Percentiles rank a stretch among this genome's conserved stretches.
Evolutionary conservation across 2,888 invertebrate genomes (phyloP).

Genomic region (Neria commutata): DNA sequence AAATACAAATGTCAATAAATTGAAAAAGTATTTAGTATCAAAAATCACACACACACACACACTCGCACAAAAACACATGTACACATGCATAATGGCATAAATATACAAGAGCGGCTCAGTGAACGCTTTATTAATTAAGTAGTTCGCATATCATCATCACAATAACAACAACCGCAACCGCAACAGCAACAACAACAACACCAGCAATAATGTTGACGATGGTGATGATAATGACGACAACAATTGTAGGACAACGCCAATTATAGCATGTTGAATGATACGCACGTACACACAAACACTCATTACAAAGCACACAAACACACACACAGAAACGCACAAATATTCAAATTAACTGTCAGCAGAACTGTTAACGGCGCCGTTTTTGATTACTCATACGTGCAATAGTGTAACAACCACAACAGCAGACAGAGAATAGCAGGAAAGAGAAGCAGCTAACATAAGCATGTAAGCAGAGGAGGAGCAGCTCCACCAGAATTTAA

Average conservation of each 20-base stretch:
- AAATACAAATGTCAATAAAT: constrained; percentile 12
- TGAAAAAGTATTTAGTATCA: constrained; percentile 16
- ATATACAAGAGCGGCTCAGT: constrained; percentile 24
- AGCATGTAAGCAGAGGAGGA: too few relatives aligned
- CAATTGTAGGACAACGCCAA: not conserved
- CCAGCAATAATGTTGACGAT: constrained; percentile 18
- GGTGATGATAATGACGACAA: not conserved
- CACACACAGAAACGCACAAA: constrained; percentile 27
- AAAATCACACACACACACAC: constrained; percentile 11
- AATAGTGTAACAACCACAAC: constrained; percentile 3
- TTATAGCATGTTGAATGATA: not conserved
- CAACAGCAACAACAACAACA: constrained; percentile 3
- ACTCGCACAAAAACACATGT: constrained; percentile 31
- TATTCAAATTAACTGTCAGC: constrained; percentile 46
- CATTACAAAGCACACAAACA: not conserved
- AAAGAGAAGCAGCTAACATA: not conserved
- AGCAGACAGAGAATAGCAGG: not conserved
- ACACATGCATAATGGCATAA: constrained; percentile 43
- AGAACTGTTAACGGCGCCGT: constrained; percentile 38
- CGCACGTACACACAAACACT: too few relatives aligned
- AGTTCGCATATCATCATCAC: constrained; percentile 4
- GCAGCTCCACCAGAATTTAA: too few relatives aligned
- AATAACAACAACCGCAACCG: constrained; percentile 12
- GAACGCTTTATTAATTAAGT: constrained; percentile 29
- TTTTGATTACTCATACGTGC: constrained; percentile 26